phyloP scores from a whole-genome alignment of 2,888 invertebrate species.

The Apeira syringaria region DNA sequence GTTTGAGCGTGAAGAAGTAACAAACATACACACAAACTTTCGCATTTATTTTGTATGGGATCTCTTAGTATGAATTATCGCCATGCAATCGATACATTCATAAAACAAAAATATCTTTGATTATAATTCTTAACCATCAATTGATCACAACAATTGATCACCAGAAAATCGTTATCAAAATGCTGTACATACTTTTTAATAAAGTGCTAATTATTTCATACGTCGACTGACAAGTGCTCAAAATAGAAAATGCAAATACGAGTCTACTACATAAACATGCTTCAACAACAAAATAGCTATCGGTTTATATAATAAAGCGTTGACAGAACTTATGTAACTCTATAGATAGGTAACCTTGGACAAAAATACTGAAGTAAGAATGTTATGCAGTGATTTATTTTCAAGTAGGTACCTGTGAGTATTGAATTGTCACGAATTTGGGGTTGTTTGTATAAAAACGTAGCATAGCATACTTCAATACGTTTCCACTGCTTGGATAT shows the following conservation, averaged over 20 bases:
- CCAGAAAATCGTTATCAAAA: conserved; percentile 13
- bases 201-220: conserved; percentile 16
- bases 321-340: conserved; percentile 16
- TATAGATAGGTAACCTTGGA: conserved; percentile 24
- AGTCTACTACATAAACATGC: conserved; percentile 13
- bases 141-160: too few species aligned
- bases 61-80: too few species aligned
- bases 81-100: too few species aligned
- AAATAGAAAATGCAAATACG: conserved; percentile 2
- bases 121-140: too few species aligned
- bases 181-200: conserved; percentile 4
- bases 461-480: too few species aligned
- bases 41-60: too few species aligned
- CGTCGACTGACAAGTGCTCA: conserved; percentile 7
- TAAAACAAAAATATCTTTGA: too few species aligned
- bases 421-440: conserved; percentile 12
- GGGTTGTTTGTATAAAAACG: too few species aligned
- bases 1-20: too few species aligned
- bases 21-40: too few species aligned
- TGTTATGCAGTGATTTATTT: conserved; percentile 10
- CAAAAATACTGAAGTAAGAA: conserved; percentile 24
- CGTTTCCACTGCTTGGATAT: too few species aligned
- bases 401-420: conserved; percentile 12
- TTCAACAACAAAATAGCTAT: conserved; percentile 7
- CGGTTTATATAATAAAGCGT: conserved; percentile 6